Percentiles rank a stretch among this genome's conserved stretches.
These are phyloP conservation scores for Drosophila bifasciata DNA, from an alignment of 1,140 invertebrate genomes.

Conservation along the genomic window DNA sequence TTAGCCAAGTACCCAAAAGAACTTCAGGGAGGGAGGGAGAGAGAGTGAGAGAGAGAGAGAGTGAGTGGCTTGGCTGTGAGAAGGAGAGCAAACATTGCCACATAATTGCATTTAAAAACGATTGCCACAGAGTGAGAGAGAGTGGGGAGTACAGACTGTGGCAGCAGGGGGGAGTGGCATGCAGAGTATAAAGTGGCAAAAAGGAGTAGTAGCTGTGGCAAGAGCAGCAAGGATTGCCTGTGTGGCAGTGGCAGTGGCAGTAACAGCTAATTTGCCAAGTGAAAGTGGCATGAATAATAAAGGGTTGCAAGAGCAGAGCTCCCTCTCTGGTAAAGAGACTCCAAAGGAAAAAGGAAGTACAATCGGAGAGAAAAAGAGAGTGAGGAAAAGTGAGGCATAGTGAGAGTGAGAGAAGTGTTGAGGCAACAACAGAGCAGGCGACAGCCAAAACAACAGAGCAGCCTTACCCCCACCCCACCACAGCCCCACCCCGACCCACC, in stretches of 20 bases:
- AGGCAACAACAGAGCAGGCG: slow-evolving; percentile 3
- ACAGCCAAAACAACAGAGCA: too few species aligned
- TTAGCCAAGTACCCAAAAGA: slow-evolving; percentile 11
- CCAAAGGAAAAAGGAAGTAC: not conserved
- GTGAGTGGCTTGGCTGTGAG: not conserved
- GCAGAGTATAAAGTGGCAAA: too few species aligned
- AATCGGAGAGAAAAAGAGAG: not conserved
- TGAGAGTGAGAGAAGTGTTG: slow-evolving; percentile 4
- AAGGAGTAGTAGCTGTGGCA: too few species aligned
- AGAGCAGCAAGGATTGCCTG: too few species aligned
- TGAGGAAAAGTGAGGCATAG: too few species aligned
- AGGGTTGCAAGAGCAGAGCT: slow-evolving; percentile 29
- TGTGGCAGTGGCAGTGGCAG: slow-evolving; percentile 42
- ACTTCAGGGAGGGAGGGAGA: slow-evolving; percentile 2
- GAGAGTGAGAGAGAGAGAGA: not conserved
- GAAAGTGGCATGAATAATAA: slow-evolving; percentile 80
- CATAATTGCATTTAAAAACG: slow-evolving; percentile 80
- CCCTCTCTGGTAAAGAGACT: too few species aligned
- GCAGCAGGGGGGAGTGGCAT: too few species aligned
- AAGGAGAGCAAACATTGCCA: slow-evolving; percentile 60
- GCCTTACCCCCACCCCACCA: too few species aligned
- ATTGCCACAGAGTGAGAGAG: slow-evolving; percentile 24
- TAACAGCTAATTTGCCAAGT: slow-evolving; percentile 78
- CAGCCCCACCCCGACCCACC: not conserved
- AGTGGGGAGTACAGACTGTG: not conserved